Evolutionary conservation across 2,888 invertebrate species (phyloP), one percentile per base, ranked within the genome.

Genomic region (Cosmia pyralina): DNA sequence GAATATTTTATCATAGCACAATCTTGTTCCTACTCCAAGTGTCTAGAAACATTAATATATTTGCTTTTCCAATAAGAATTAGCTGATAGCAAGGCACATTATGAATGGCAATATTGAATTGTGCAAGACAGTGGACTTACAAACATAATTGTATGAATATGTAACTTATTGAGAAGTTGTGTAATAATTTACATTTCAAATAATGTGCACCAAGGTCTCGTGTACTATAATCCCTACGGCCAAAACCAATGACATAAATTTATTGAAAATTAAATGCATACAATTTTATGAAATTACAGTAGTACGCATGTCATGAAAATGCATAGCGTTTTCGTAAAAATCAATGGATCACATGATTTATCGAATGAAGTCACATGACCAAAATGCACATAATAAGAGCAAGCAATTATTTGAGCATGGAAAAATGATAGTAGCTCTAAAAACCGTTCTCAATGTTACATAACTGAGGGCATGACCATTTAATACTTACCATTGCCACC

Each of bases 401-500:
- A 87, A 72, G 86, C 84, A 86, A 86, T 88, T 86, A 88, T 85
- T 88, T 78, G 64, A 77, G 72, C 76, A 84, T 83, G 76, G 82
- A 89, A 88, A 80, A 81, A 78, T 74, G 77, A 79, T 86, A 86
- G 79, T 79, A 77, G 79, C 68, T 79, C 75, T 81, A 90, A 91
- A 89, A 91, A 88, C 87, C 90, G 89, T 91, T 90, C 86, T 90
- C 88, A 90, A 92, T 90, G 96, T 96, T 96, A 96, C 96, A 96
- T 96, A 96, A 96, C 96, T 93, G 91, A 92, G 93, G 92, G 92
- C 93, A 94, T 93, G 93, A 93, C 90, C 91, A 92, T 90, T 90
- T 88, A 90, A 87, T 78, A 92, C 95, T 95, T 94, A 95, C 96
- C 94, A 94, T 95, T 96, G 91, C 95, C 94, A 88, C 90, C 90